Conservation (phyloP, 2,113 vertebrate genomes). For the Semnornis frantzii region DNA sequence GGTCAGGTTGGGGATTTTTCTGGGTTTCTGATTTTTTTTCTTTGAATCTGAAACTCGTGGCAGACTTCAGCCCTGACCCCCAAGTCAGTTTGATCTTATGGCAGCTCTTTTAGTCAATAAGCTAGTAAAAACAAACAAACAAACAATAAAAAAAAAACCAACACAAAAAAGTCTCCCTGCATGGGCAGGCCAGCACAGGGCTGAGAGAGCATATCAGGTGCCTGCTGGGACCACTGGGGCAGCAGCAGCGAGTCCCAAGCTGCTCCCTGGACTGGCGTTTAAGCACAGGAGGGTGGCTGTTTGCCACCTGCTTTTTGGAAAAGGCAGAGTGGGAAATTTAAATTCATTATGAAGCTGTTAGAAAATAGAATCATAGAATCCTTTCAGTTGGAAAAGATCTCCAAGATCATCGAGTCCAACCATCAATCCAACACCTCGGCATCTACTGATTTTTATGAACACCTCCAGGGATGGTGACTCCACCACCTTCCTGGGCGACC, state of each 20-base stretch:
- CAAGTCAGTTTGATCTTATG: background rate
- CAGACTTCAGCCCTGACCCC: background rate
- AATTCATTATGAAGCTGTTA: background rate
- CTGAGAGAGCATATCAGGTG: background rate
- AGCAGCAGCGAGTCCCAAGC: background rate
- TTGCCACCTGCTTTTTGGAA: background rate
- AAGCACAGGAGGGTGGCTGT: rapidly evolving
- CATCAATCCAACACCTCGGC: too few relatives aligned
- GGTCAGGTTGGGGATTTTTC: background rate
- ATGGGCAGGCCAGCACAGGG: rapidly evolving
- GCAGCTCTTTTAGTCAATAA: background rate
- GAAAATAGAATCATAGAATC: background rate
- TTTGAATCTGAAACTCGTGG: background rate
- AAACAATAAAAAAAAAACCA: too few relatives aligned
- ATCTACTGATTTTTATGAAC: too few relatives aligned
- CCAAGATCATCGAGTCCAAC: too few relatives aligned
- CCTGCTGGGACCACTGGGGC: background rate
- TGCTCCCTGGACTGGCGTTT: background rate
- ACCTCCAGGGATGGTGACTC: too few relatives aligned
- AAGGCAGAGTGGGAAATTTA: background rate
- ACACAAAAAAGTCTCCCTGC: background rate
- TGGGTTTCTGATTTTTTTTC: background rate
- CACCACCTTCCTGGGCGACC: too few relatives aligned
- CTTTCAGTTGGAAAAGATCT: too few relatives aligned
- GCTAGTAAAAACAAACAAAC: background rate